Conservation (phyloP, 2,888 invertebrate species). For the Didymodactylos carnosus region DNA sequence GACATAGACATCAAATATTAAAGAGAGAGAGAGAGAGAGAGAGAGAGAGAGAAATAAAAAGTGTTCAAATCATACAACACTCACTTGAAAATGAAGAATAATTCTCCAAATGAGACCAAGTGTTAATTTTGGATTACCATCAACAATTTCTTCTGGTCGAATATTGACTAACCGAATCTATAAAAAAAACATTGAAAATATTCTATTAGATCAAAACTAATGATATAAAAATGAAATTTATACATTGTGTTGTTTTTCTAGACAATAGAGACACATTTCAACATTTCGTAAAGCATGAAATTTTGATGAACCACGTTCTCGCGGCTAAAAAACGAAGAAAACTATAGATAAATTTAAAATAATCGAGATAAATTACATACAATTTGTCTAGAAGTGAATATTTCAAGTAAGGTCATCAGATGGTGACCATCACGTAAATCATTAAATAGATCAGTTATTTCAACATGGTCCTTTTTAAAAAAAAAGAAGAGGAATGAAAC, state of each 20-base stretch:
- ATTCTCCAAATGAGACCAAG: conserved; percentile 98
- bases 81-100: conserved; percentile 93
- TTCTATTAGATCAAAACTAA: too few relatives aligned
- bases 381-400: conserved; percentile 91
- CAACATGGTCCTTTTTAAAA: too few relatives aligned
- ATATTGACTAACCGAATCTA: conserved; percentile 94
- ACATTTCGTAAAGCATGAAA: conserved; percentile 97
- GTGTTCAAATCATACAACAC: too few relatives aligned
- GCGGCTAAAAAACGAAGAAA: not conserved
- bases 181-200: conserved; percentile 25
- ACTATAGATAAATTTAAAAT: not conserved
- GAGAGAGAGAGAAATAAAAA: too few relatives aligned
- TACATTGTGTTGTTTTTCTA: conserved; percentile 32
- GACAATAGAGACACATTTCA: conserved; percentile 87
- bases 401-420: conserved; percentile 93
- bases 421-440: conserved; percentile 97
- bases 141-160: conserved; percentile 93
- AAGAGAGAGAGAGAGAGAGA: too few relatives aligned
- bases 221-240: not conserved
- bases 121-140: conserved; percentile 95
- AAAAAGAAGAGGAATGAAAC: too few relatives aligned
- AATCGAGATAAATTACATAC: conserved; percentile 43
- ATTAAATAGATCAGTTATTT: conserved; percentile 80
- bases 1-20: too few relatives aligned
- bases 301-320: conserved; percentile 42